These are phyloP conservation scores for Scaptomyza graminum DNA, from an alignment of 1,140 invertebrate species.

Conservation along the genomic window DNA sequence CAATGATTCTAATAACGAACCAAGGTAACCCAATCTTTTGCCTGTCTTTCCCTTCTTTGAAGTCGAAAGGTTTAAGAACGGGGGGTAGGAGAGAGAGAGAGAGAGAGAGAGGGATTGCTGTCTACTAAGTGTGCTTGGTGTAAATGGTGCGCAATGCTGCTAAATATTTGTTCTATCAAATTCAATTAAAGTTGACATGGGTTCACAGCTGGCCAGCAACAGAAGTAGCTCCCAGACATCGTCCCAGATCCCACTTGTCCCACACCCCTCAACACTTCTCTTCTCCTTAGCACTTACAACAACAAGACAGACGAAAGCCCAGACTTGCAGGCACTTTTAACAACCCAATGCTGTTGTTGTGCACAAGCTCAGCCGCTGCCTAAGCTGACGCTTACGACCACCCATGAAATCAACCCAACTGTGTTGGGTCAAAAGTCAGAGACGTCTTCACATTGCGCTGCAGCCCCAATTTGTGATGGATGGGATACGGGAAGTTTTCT, in stretches of 20 bases:
- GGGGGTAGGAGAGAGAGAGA: background rate
- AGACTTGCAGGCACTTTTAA: background rate
- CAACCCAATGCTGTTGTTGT: background rate
- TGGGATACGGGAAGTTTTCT: background rate
- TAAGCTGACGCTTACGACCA: constrained; percentile 31
- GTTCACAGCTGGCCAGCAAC: constrained; percentile 56
- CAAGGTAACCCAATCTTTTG: background rate
- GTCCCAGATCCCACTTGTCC: background rate
- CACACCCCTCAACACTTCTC: background rate
- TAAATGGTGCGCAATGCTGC: constrained; percentile 58
- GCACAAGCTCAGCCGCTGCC: constrained; percentile 23
- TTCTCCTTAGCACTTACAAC: no score
- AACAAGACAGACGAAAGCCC: background rate
- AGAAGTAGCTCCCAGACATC: constrained; percentile 1
- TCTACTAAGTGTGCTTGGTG: constrained; percentile 37
- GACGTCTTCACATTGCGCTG: constrained; percentile 14
- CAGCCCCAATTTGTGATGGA: constrained; percentile 18
- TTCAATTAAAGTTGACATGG: constrained; percentile 81
- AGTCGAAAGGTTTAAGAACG: no score
- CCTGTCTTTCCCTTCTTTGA: background rate
- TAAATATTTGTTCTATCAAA: constrained; percentile 80
- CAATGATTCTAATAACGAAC: constrained; percentile 17
- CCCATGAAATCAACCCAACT: background rate
- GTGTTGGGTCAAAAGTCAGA: constrained; percentile 27
- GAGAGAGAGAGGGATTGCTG: background rate